Evolutionary conservation across 2,888 invertebrate genomes (phyloP), one percentile per base, ranked within the genome.

Genomic region (Pollenia amentaria): DNA sequence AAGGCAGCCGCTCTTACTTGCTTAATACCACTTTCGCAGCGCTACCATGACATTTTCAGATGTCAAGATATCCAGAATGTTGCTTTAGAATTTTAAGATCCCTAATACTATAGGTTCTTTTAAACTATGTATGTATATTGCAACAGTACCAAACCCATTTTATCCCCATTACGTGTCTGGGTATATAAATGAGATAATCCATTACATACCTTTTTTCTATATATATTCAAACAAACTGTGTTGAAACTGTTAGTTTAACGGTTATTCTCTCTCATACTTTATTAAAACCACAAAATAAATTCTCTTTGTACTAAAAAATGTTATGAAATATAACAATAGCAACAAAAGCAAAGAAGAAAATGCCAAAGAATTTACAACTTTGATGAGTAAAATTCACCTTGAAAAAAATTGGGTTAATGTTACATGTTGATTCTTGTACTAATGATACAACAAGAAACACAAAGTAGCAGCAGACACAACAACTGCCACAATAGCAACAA

Each of bases 401-500:
- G 87, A 87, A 87, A 84, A 75, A 87, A 87, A 86, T 83, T 87
- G 67, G 87, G 87, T 87, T 87, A 87, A 87, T 87, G 87, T 87
- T 84, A 87, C 87, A 80, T 87, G 72, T 69, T 87, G 83, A 83
- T 80, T 80, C 75, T 87, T 57, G 76, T 84, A 87, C 76, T 62
- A 44, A 69, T 46, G n/a, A 46, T 53, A 48, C 51, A 76, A 57
- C 44, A 84, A 38, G 44, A 55, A 57, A 42, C 62, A 42, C 21
- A 3, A 55, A 72, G 44, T n/a, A 29, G 21, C 14, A 42, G 21
- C 40, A 77, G 55, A 77, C 51, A 51, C 44, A 46, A 16, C 7
- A 48, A 48, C 18, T 29, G 29, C 29, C 46, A 10, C 12, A n/a
- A 29, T 3, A 77, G 29, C n/a, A 69, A 29, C 38, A 42, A 1